Conservation (phyloP, 2,888 invertebrate genomes). For the Dryococelus australis region DNA sequence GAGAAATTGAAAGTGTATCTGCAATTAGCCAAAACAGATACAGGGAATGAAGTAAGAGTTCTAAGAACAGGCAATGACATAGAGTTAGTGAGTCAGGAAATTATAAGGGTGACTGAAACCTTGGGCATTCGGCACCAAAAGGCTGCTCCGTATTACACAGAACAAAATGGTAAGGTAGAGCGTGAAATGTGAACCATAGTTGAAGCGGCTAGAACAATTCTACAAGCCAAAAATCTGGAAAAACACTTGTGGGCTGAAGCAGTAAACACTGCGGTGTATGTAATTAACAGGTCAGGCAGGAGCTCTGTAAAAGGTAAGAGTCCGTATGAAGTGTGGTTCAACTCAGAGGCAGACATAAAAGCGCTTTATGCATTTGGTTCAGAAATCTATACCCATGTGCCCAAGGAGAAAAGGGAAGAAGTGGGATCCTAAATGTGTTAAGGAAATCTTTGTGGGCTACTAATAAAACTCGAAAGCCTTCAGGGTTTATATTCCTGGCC, state of each 20-base stretch:
- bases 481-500: not conserved
- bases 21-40: not conserved
- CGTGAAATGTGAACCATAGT: not conserved
- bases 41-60: not conserved
- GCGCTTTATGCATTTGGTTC: not conserved
- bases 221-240: not conserved
- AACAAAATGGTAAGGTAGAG: not conserved
- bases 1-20: not conserved
- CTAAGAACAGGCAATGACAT: not conserved
- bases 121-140: not conserved
- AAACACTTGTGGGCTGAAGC: not conserved
- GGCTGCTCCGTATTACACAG: not conserved
- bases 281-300: not conserved
- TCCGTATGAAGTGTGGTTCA: not conserved
- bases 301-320: not conserved
- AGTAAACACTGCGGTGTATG: not conserved
- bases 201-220: not conserved
- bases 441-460: not conserved
- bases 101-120: not conserved
- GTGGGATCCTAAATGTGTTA: not conserved
- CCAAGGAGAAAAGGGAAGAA: not conserved
- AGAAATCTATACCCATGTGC: not conserved
- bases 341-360: not conserved
- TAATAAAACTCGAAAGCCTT: no score
- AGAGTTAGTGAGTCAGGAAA: not conserved